Base-by-base conservation (phyloP, 2,888 invertebrate genomes). In the Brachylomia viminalis region DNA sequence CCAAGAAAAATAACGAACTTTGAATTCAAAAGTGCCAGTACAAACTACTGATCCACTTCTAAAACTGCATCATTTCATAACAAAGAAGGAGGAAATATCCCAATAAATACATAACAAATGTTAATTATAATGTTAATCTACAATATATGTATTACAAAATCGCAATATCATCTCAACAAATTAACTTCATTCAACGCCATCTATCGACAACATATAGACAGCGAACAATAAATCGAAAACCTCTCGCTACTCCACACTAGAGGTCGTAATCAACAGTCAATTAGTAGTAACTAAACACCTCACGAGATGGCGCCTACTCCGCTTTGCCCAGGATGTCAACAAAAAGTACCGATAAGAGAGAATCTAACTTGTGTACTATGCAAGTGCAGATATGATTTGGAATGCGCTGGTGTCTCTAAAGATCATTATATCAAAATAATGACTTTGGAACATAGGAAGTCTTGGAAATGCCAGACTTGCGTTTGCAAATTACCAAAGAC, bases 391-490 rank as follows among this genome's bases (percentile, higher is more conserved):
- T 64, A 45, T 13, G 45, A 45, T 27, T 27, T 45, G 20, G 64
- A 65, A 13, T 65, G 67, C 7, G 54, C 67, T 20, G 67, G 38
- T 33, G 67, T 68, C 17, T 13, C 67, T 1, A 54, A 54, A 27
- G 20, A 54, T 6, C 4, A 54, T 27, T 68, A 38, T 13, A 2
- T 2, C 1, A 54, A 68, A 38, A 20, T 7, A 1, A 68, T 68
- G 54, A 54, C 67, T 3, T 20, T 27, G 0, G 54, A 38, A 54
- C 38, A 20, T 38, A 66, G n/a, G 20, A 52, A 67, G 17, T 54
- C 38, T 1, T 67, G 67, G 67, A 67, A 68, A 20, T 67, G 52
- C 11, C 52, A 52, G 52, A 38, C 67, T 11, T 67, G 38, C 52
- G 3, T 67, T 11, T 38, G 52, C 10, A 17, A 52, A n/a, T 13